Evolutionary conservation across 2,797 vertebrate genomes (phyloP).

Genomic region (Sebastes elongatus): DNA sequence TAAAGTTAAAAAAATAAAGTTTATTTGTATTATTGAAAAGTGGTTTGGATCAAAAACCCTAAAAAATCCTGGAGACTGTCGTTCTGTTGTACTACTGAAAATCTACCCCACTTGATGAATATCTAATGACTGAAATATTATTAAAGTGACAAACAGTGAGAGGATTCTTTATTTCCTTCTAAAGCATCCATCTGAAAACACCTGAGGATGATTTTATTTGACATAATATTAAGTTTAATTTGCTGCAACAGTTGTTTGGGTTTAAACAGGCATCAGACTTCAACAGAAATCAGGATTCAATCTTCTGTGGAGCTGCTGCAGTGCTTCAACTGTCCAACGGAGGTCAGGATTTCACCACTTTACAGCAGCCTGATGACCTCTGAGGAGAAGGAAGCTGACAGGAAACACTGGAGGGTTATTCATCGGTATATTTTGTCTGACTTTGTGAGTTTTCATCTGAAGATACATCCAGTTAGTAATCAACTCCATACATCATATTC

Average conservation of each 20-base stretch:
- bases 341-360: constrained; percentile 65
- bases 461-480: background rate
- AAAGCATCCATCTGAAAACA: too few relatives aligned
- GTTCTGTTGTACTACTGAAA: background rate
- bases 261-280: background rate
- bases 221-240: too few relatives aligned
- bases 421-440: too few relatives aligned
- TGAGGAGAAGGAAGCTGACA: too few relatives aligned
- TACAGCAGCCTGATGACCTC: background rate
- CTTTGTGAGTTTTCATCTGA: too few relatives aligned
- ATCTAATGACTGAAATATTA: background rate
- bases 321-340: constrained; percentile 55
- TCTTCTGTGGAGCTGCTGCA: background rate
- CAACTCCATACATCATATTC: background rate
- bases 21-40: too few relatives aligned
- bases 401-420: too few relatives aligned
- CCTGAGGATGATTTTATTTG: background rate
- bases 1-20: too few relatives aligned
- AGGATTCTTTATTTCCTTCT: too few relatives aligned
- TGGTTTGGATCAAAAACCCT: too few relatives aligned
- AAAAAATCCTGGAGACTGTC: too few relatives aligned
- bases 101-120: background rate
- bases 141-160: background rate
- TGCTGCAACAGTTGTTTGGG: too few relatives aligned
- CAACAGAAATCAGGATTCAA: background rate